Percentiles rank a stretch among this genome's conserved stretches.
Evolutionary conservation across 2,113 vertebrate species (phyloP).

Genomic region (Ammodytes dubius): DNA sequence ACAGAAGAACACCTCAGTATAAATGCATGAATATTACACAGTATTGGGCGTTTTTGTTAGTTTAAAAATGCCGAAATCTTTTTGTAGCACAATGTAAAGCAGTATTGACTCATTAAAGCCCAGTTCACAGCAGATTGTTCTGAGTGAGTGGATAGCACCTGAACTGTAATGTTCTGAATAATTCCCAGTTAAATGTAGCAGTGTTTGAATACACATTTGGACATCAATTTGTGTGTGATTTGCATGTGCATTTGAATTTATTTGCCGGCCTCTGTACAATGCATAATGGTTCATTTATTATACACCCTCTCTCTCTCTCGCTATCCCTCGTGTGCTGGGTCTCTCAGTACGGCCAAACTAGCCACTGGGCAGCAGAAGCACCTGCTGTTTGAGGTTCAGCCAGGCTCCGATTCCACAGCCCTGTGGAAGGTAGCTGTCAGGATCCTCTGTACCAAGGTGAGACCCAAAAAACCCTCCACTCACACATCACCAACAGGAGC

Average conservation of each 20-base stretch:
- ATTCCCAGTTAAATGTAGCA: background rate
- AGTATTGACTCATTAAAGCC: background rate
- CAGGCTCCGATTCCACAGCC: conserved; percentile 94
- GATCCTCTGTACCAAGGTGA: conserved; percentile 96
- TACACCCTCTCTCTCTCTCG: background rate
- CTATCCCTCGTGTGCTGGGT: conserved; percentile 6
- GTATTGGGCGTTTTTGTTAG: background rate
- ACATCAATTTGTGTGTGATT: background rate
- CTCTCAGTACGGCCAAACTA: conserved; percentile 90
- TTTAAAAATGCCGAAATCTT: too few species aligned
- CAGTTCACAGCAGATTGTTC: background rate
- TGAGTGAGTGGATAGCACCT: background rate
- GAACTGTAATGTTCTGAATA: background rate
- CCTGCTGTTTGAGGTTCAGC: conserved; percentile 96
- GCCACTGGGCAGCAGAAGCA: conserved; percentile 95
- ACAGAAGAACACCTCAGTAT: background rate
- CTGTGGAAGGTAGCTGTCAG: conserved; percentile 96
- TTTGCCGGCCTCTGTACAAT: background rate
- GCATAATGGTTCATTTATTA: background rate
- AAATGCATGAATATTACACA: background rate
- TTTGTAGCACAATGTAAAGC: background rate
- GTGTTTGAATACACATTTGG: too few species aligned
- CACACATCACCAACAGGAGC: background rate
- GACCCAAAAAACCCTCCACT: conserved; percentile 12
- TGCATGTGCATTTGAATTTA: background rate